A percentile compares a stretch with the other conserved stretches of the same genome.
Conservation (phyloP, 1,140 invertebrate species). For the Drosophila erecta region DNA sequence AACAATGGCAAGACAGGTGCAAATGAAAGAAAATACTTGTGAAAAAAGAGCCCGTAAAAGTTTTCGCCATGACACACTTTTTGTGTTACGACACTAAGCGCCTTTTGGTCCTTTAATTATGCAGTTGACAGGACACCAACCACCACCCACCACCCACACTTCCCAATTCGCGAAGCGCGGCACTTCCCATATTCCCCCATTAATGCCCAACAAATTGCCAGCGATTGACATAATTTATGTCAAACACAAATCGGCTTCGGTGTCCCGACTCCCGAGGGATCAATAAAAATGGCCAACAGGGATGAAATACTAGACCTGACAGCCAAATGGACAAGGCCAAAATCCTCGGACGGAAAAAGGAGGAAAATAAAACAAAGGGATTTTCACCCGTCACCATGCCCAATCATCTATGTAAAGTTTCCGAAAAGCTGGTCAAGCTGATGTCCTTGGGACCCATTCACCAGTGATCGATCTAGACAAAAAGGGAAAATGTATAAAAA, state of each 20-base stretch:
- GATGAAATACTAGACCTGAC: constrained; percentile 29
- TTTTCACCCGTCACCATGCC: constrained; percentile 18
- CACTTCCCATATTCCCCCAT: constrained; percentile 31
- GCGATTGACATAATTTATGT: constrained; percentile 79
- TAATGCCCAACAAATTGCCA: constrained; percentile 71
- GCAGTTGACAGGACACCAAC: constrained; percentile 52
- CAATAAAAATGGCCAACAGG: constrained; percentile 59
- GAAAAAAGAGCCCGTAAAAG: constrained; percentile 29
- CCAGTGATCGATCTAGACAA: constrained; percentile 61
- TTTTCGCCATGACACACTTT: constrained; percentile 63
- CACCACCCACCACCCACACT: constrained; percentile 1
- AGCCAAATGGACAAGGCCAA: constrained; percentile 62
- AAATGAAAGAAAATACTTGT: constrained; percentile 20
- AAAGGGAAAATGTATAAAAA: constrained; percentile 27
- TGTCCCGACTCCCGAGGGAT: constrained; percentile 50
- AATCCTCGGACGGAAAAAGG: constrained; percentile 49
- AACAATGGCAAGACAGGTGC: constrained; percentile 54
- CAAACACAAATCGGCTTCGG: constrained; percentile 45
- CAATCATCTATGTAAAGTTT: constrained; percentile 72
- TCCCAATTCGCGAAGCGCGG: not conserved
- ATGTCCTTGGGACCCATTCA: constrained; percentile 47
- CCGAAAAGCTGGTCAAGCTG: constrained; percentile 18
- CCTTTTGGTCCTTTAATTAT: constrained; percentile 64
- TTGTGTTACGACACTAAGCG: constrained; percentile 28
- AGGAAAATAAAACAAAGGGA: constrained; percentile 45